Evolutionary conservation across 2,113 vertebrate species (phyloP), one percentile per base, ranked within the genome.

Genomic region (Chloropsis hardwickii): DNA sequence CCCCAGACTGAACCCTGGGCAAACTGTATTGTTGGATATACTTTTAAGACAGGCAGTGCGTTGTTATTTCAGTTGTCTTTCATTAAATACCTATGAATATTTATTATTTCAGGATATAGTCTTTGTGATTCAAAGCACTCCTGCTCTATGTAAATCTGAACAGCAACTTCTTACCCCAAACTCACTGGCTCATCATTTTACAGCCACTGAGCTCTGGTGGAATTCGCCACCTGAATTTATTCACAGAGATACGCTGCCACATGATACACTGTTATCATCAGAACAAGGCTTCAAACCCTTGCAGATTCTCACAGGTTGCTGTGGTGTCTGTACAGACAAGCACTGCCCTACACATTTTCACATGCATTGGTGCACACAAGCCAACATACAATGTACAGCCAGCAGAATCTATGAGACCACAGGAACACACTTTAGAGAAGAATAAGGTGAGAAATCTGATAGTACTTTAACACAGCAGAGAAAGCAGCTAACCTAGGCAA

Each of bases 371-470:
- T 33, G 18, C 37, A 64, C 2, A 0, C 3, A 12, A 78, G 47
- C 33, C 67, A 81, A 29, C 0, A 0, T 14, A 39, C 15, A 35
- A 6, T 2, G 14, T n/a, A 33, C 29, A 79, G 51, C 20, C 3
- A 1, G 19, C 25, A 74, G 29, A 19, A 50, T 39, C 39, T 29
- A 0, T 16, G n/a, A 81, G 23, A 48, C 19, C 45, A 31, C 11
- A 25, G 0, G 4, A 60, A n/a, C 25, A 50, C 0, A 4, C 51
- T 71, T 66, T 47, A 48, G 27, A 76, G 54, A 22, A 61, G 7
- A 71, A 72, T 14, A 48, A 74, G 9, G 7, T 58, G 31, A 85
- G 57, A 72, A 71, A 76, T 19, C 5, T 71, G 29, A 6, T 29
- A 54, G 20, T 40, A 45, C 15, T 71, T 74, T 70, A 84, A 44